Conservation (phyloP, 1,140 invertebrate genomes). For the Micrasema longulum region DNA sequence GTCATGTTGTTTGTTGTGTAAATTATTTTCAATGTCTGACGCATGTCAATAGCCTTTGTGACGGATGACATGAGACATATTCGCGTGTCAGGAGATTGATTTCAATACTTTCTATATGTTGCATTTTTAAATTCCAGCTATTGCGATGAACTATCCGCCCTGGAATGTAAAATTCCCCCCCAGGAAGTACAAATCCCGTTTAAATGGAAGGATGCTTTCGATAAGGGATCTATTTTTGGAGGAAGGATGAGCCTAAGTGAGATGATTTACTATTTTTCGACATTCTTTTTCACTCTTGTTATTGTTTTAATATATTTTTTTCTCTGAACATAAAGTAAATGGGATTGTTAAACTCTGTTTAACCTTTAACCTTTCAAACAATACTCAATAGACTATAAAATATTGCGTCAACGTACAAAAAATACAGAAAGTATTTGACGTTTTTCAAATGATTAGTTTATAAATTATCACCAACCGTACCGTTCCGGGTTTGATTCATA, state of each 20-base stretch:
- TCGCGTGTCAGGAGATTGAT: slow-evolving; percentile 13
- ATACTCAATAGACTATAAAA: no score
- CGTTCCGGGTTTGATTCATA: no score
- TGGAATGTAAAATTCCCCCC: slow-evolving; percentile 94
- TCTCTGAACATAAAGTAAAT: no score
- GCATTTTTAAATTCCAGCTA: slow-evolving; percentile 71
- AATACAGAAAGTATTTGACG: no score
- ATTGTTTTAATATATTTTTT: no score
- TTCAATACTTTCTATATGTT: slow-evolving; percentile 1
- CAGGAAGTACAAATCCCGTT: slow-evolving; percentile 94
- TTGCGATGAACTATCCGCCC: slow-evolving; percentile 93
- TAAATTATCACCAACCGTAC: no score
- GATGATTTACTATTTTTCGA: slow-evolving; percentile 51
- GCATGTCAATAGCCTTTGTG: slow-evolving; percentile 23
- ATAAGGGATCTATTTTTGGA: slow-evolving; percentile 94
- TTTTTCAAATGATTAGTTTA: no score
- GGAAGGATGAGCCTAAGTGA: slow-evolving; percentile 93
- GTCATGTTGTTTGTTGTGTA: slow-evolving; percentile 22
- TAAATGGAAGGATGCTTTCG: slow-evolving; percentile 99
- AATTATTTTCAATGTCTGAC: slow-evolving; percentile 14
- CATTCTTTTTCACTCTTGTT: no score
- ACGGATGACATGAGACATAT: background rate
- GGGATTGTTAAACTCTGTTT: no score
- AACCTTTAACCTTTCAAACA: no score
- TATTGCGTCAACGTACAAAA: no score